A percentile compares a stretch with the other conserved stretches of the same genome.
phyloP scores from a whole-genome alignment of 2,113 vertebrate genomes.

The Columbina picui region DNA sequence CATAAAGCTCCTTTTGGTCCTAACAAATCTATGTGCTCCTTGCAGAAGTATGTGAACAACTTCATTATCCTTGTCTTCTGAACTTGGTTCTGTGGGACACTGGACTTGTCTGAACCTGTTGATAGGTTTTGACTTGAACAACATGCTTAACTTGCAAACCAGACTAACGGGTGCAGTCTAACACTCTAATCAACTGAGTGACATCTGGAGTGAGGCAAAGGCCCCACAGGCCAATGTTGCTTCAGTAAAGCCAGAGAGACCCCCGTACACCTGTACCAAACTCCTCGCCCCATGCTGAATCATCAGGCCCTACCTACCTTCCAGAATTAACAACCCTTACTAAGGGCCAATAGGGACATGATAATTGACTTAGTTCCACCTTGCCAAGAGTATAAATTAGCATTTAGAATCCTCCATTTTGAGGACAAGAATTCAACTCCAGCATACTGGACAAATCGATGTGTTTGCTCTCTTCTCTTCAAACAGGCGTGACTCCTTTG shows the following conservation, averaged over 20 bases:
- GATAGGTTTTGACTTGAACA: too few species aligned
- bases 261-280: too few species aligned
- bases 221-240: not conserved
- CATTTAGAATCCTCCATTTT: not conserved
- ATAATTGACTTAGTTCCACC: not conserved
- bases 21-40: slow-evolving; percentile 71
- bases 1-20: slow-evolving; percentile 41
- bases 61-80: slow-evolving; percentile 63
- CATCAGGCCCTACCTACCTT: too few species aligned
- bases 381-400: not conserved
- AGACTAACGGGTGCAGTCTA: too few species aligned
- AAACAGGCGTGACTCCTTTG: too few species aligned
- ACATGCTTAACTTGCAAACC: too few species aligned
- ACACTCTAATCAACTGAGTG: too few species aligned
- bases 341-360: not conserved
- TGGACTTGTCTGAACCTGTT: too few species aligned
- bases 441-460: not conserved
- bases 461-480: not conserved
- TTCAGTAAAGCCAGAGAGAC: not conserved
- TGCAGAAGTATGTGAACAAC: slow-evolving; percentile 64
- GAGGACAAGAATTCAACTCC: not conserved
- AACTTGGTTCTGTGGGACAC: slow-evolving; percentile 43
- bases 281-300: not conserved
- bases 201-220: too few species aligned
- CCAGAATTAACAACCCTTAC: not conserved